These are phyloP conservation scores for Pomatostomus ruficeps DNA, from an alignment of 2,113 vertebrate genomes.

Conservation along the genomic window DNA sequence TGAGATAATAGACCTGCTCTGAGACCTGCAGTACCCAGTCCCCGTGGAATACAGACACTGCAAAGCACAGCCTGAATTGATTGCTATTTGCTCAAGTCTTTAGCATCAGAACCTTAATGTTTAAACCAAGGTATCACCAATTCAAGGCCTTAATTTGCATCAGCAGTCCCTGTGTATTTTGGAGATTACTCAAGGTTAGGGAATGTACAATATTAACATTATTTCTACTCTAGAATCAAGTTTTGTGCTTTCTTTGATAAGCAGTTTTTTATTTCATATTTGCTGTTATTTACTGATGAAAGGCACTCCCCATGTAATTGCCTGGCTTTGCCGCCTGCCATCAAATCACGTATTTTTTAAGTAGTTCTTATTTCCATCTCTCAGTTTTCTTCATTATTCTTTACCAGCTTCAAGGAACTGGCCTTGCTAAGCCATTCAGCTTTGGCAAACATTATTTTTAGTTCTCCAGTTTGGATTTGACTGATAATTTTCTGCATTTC, in stretches of 20 bases:
- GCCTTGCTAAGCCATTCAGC: not conserved
- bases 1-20: not conserved
- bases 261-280: not conserved
- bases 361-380: not conserved
- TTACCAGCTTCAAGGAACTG: not conserved
- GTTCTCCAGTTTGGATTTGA: not conserved
- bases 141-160: not conserved
- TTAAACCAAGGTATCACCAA: not conserved
- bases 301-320: not conserved
- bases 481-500: not conserved
- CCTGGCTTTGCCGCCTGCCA: not conserved
- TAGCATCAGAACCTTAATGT: not conserved
- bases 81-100: not conserved
- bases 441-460: not conserved
- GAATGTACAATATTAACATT: not conserved
- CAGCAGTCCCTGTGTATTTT: not conserved
- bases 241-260: not conserved
- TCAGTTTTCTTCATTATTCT: not conserved
- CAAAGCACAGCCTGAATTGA: not conserved
- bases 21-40: not conserved
- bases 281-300: not conserved
- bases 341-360: not conserved
- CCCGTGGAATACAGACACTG: not conserved
- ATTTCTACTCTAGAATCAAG: not conserved
- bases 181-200: not conserved